Conservation (phyloP, 2,113 vertebrate species). For the Sakesphorus luctuosus region DNA sequence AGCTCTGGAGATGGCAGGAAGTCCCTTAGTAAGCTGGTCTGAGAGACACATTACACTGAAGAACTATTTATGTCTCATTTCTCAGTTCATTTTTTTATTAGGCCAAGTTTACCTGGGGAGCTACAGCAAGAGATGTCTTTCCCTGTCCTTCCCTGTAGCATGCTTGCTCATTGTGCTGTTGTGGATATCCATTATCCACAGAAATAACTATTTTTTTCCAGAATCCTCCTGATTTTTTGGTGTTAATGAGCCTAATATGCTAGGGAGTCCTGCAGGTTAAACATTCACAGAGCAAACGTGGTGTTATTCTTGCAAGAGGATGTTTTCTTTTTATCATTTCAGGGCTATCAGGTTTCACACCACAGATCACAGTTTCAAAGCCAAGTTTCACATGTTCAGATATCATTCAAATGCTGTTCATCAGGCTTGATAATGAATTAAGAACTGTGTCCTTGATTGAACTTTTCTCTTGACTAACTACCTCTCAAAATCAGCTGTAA, state of each 20-base stretch:
- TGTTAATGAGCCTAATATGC: accelerated
- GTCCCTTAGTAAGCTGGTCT: neutral
- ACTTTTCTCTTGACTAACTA: neutral
- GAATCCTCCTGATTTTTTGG: neutral
- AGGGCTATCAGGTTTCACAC: neutral
- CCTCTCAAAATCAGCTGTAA: neutral
- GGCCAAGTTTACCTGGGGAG: neutral
- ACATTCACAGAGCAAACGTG: accelerated
- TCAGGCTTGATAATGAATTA: neutral
- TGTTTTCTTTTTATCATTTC: neutral
- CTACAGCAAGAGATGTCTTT: neutral
- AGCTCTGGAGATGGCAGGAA: neutral
- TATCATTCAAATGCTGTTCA: neutral
- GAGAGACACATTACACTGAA: neutral
- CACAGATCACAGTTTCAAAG: neutral
- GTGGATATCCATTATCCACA: neutral
- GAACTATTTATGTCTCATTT: neutral
- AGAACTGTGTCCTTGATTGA: neutral
- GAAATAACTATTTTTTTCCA: neutral
- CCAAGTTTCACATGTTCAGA: neutral
- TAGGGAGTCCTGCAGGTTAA: neutral
- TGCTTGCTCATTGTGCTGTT: neutral
- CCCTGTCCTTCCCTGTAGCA: accelerated
- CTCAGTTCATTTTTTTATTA: neutral
- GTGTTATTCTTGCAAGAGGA: neutral